phyloP scores from a whole-genome alignment of 2,113 vertebrate species.

The Steatornis caripensis region DNA sequence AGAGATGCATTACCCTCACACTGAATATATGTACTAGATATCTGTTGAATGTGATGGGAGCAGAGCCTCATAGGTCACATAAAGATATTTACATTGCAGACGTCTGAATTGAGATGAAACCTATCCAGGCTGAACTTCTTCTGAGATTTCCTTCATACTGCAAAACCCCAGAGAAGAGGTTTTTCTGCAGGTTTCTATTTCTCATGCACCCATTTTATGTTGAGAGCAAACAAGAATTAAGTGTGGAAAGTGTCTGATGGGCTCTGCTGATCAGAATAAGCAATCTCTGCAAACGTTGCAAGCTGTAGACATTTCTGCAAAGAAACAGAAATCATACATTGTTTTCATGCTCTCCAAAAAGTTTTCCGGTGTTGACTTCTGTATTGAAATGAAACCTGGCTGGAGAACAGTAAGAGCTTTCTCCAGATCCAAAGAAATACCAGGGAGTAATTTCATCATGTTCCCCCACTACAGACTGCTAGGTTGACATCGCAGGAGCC shows the following conservation, averaged over 20 bases:
- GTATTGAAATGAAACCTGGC: not conserved
- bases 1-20: not conserved
- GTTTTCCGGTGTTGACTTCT: not conserved
- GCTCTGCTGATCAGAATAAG: not conserved
- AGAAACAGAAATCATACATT: not conserved
- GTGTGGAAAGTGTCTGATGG: not conserved
- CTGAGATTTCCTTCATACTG: not conserved
- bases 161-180: accelerated
- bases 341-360: not conserved
- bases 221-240: not conserved
- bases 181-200: not conserved
- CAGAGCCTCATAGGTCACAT: not conserved
- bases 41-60: not conserved
- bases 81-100: not conserved
- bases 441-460: not conserved
- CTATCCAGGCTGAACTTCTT: not conserved
- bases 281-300: not conserved
- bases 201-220: not conserved
- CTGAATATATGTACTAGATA: not conserved
- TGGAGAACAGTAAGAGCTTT: not conserved
- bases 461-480: not conserved
- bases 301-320: not conserved
- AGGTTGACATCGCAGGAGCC: accelerated
- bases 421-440: not conserved
- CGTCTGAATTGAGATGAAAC: not conserved